Evolutionary conservation across 2,113 vertebrate genomes (phyloP), one percentile per base, ranked within the genome.

Genomic region (Nerophis lumbriciformis): DNA sequence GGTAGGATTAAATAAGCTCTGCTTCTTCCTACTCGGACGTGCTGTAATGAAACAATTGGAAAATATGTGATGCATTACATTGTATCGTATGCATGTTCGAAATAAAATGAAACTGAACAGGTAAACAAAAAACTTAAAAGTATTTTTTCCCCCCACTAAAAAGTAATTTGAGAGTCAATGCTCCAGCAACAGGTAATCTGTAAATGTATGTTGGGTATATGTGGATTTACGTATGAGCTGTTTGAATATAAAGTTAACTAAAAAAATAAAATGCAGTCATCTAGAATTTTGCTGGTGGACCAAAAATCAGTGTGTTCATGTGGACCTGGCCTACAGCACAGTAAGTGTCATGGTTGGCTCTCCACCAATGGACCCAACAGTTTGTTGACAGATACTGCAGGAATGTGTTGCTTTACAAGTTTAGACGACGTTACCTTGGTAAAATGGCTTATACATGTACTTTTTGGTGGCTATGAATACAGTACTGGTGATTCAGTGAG

Each of bases 391-490:
- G 44, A 57, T 44, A 38, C 44, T 19, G 16, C 55, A 57, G 10
- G 38, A 44, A 44, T 21, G 55, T 57, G 55, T 44, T 57, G 55
- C 55, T 57, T 57, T 57, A 19, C 10, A 57, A 44, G 55, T 45
- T 57, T 44, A 39, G 55, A 44, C 44, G 55, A 44, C 44, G 55
- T 57, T 57, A 21, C 55, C 55, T 44, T 44, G 55, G 55, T 44
- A 57, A 57, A 57, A 19, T 9, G 55, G n/a, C 39, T 11, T 42
- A 6, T 21, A 35, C 14, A 54, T 16, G 39, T 21, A 19, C 39
- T 44, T 44, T 56, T 44, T 21, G 38, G 16, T 45, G n/a, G 44
- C 39, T 44, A n/a, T 39, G n/a, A 8, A 8, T 5, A 6, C 19
- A 57, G 11, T 57, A 44, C 19, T 13, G 7, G 10, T 57, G n/a